These are phyloP conservation scores for Oreortyx pictus DNA, from an alignment of 2,797 vertebrate genomes.

Conservation along the genomic window DNA sequence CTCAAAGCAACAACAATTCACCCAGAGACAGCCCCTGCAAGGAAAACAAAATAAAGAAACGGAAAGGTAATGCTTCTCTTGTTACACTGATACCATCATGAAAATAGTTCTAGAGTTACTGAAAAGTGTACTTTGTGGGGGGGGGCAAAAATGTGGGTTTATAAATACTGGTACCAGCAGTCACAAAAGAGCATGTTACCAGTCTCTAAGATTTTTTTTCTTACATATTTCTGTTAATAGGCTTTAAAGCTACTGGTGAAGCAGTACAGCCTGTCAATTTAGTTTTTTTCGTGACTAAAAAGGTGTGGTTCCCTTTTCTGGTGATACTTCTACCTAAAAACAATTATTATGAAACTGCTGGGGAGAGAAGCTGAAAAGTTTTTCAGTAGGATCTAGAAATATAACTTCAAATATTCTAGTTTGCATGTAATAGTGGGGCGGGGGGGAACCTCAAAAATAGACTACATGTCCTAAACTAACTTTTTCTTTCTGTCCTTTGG, in stretches of 20 bases:
- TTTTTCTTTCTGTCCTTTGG: not conserved
- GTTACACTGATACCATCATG: not conserved
- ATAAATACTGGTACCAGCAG: not conserved
- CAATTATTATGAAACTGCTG: not conserved
- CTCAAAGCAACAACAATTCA: slow-evolving; percentile 90
- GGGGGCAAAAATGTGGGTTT: fast-evolving
- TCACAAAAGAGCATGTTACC: not conserved
- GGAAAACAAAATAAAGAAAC: slow-evolving; percentile 91
- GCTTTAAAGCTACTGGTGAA: too few relatives aligned
- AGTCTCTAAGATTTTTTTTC: too few relatives aligned
- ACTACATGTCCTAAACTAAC: not conserved
- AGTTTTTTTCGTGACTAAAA: not conserved
- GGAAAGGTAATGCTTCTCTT: slow-evolving; percentile 86
- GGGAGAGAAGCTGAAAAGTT: not conserved
- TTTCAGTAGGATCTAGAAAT: not conserved
- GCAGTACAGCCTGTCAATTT: too few relatives aligned
- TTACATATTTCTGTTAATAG: too few relatives aligned
- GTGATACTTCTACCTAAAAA: fast-evolving
- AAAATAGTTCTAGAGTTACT: not conserved
- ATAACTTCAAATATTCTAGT: not conserved
- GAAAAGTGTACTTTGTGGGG: not conserved
- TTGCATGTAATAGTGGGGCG: not conserved
- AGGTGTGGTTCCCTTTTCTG: not conserved
- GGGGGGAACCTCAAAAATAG: not conserved
- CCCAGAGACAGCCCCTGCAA: slow-evolving; percentile 85